Evolutionary conservation across 2,113 vertebrate genomes (phyloP).

Genomic region (Chrysemys picta): DNA sequence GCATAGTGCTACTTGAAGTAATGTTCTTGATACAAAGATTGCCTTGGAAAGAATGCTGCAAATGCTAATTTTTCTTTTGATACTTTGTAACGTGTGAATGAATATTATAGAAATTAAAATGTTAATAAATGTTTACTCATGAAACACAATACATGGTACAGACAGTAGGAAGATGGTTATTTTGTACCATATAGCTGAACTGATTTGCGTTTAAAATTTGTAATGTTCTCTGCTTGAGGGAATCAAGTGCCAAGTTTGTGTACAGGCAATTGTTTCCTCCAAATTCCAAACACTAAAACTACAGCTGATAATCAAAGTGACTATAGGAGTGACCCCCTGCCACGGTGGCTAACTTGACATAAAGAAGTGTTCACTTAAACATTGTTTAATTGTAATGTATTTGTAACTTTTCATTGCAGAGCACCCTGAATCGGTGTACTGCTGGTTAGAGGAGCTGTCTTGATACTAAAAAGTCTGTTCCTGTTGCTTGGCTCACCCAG

Average conservation of each 20-base stretch:
- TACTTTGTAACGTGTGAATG: background rate
- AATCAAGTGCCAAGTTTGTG: background rate
- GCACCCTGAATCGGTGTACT: background rate
- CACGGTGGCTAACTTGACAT: background rate
- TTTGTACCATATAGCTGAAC: background rate
- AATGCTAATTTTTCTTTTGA: background rate
- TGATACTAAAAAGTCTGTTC: background rate
- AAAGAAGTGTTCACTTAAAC: background rate
- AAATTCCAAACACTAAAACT: background rate
- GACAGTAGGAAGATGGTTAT: background rate
- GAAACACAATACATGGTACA: background rate
- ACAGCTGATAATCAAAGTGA: background rate
- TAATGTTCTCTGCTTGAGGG: background rate
- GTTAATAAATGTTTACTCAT: background rate
- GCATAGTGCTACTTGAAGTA: background rate
- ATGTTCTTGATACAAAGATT: background rate
- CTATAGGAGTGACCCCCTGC: background rate
- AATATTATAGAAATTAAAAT: background rate
- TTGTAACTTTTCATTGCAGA: background rate
- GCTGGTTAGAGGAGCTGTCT: background rate
- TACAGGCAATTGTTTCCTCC: background rate
- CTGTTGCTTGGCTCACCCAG: background rate
- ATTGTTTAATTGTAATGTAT: background rate
- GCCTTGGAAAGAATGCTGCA: background rate
- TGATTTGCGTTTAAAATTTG: slow-evolving; percentile 15